Evolutionary conservation across 2,113 vertebrate species (phyloP), one percentile per base, ranked within the genome.

Genomic region (Etheostoma cragini): DNA sequence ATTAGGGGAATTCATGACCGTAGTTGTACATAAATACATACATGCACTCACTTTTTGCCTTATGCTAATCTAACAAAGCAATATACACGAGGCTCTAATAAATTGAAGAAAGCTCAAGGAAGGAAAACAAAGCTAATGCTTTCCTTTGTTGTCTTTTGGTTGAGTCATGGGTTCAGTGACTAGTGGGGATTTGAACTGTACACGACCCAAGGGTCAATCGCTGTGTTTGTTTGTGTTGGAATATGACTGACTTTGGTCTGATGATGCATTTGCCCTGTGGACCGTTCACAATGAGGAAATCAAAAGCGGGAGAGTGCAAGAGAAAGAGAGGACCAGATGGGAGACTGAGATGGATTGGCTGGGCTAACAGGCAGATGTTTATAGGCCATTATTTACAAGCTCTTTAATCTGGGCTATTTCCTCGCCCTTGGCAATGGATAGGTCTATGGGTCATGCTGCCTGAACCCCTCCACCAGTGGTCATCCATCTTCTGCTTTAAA

Each of bases 351-450:
- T 90, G 85, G 87, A 91, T 89, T 74, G 80, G 82, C 65, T 50
- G 22, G 69, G 70, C 89, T 91, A 89, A 89, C 79, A 86, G 85
- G 87, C 91, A 93, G 92, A 93, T 94, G 91, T 94, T 94, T 93
- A 94, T 91, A 92, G 89, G 83, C 86, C 87, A 92, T 95, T 94
- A 90, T 93, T 93, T 91, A 94, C 94, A 92, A 93, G 88, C 91
- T 91, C 87, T 94, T 94, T 92, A 94, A 94, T 94, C 90, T 93
- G 90, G 92, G 77, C 89, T 89, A 92, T 93, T 93, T 93, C 89
- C 92, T 93, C 86, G 92, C 92, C 93, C 94, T 95, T 94, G 94
- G 94, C 91, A 93, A 91, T 94, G 91, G 88, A 93, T 92, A 88
- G 80, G 91, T 91, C 90, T 83, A 26, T 70, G 89, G 94, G 90